A percentile compares a stretch with the other conserved stretches of the same genome.
These are phyloP conservation scores for Protula sp. DNA, from an alignment of 2,888 invertebrate species.

Conservation along the genomic window DNA sequence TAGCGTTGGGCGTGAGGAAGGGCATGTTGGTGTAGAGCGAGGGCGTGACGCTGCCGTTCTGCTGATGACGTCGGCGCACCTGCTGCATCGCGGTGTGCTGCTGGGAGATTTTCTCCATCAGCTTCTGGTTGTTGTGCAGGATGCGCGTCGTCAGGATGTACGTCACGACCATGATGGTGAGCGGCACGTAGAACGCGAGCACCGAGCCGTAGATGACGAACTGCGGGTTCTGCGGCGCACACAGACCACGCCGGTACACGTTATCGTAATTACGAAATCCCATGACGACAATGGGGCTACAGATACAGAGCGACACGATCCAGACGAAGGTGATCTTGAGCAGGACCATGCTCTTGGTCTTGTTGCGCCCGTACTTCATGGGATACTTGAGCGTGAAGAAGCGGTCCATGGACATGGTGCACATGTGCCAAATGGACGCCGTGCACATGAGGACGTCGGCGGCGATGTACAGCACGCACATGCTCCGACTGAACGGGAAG, in stretches of 20 bases:
- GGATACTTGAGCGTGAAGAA: conserved; percentile 87
- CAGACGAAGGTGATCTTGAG: conserved; percentile 90
- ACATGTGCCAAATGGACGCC: conserved; percentile 60
- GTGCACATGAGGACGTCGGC: conserved; percentile 63
- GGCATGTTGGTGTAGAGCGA: neutral
- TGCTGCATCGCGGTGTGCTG: neutral
- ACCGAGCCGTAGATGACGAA: conserved; percentile 78
- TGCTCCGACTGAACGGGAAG: conserved; percentile 69
- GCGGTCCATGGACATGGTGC: conserved; percentile 61
- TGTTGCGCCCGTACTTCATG: conserved; percentile 62
- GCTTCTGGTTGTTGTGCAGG: conserved; percentile 67
- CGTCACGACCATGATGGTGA: conserved; percentile 88
- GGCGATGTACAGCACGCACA: conserved; percentile 65
- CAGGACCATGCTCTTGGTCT: conserved; percentile 48
- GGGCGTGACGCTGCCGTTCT: neutral
- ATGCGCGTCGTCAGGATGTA: conserved; percentile 86
- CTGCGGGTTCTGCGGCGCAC: conserved; percentile 37
- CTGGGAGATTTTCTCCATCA: conserved; percentile 16
- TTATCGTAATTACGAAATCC: conserved; percentile 38
- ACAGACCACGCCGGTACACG: conserved; percentile 35
- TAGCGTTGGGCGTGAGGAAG: neutral
- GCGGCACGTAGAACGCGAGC: conserved; percentile 91
- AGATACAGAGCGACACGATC: conserved; percentile 68
- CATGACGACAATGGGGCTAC: conserved; percentile 52
- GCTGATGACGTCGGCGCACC: neutral